phyloP scores from a whole-genome alignment of 1,140 invertebrate genomes.

The Brachionus manjavacas region DNA sequence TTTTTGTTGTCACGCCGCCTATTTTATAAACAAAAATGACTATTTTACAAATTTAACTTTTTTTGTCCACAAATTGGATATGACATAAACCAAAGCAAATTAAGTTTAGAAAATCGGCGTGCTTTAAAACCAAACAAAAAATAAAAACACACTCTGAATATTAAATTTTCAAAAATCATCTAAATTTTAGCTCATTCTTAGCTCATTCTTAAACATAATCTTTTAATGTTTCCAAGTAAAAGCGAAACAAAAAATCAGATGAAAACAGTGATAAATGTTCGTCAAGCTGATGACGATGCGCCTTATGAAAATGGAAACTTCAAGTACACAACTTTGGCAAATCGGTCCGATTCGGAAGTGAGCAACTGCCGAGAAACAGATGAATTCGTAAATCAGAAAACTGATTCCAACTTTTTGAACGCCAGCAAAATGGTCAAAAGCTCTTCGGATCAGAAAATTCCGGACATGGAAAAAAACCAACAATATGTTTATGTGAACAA shows the following conservation, averaged over 20 bases:
- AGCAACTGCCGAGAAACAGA: neutral
- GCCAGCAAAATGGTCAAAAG: neutral
- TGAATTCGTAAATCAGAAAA: neutral
- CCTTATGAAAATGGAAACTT: constrained; percentile 13
- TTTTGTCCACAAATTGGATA: neutral
- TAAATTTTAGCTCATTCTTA: neutral
- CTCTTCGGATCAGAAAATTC: constrained; percentile 11
- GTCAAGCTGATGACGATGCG: constrained; percentile 11
- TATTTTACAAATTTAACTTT: neutral
- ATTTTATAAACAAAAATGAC: too few relatives aligned
- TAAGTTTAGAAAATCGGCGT: constrained; percentile 8
- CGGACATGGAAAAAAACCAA: neutral
- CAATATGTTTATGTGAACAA: constrained; percentile 13
- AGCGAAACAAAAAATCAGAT: neutral
- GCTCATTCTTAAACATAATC: neutral
- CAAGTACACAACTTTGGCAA: constrained; percentile 15
- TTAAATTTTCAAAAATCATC: neutral
- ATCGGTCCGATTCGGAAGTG: neutral
- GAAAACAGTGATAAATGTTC: neutral
- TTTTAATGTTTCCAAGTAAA: neutral
- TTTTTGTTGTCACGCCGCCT: too few relatives aligned
- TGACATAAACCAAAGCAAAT: neutral
- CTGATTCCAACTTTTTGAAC: neutral
- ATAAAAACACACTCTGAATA: neutral
- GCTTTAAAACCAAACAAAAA: neutral